A percentile compares a stretch with the other conserved stretches of the same genome.
Conservation (phyloP, 1,140 invertebrate species). For the Ceratina australensis region DNA sequence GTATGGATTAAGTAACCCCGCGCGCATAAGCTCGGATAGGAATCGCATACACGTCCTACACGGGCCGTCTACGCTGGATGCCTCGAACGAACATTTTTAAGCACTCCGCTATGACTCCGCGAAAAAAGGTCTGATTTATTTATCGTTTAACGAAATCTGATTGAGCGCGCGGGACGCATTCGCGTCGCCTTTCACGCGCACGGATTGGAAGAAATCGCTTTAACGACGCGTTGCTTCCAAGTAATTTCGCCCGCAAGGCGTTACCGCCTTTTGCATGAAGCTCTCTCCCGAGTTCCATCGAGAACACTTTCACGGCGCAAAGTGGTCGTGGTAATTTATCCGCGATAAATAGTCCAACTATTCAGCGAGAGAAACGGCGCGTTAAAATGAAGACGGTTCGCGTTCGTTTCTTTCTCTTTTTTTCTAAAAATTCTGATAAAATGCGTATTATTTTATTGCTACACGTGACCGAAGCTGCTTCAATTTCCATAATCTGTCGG, state of each 20-base stretch:
- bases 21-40: slow-evolving; percentile 42
- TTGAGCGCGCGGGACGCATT: slow-evolving; percentile 3
- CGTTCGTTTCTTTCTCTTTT: too few relatives aligned
- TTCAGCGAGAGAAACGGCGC: background rate
- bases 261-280: background rate
- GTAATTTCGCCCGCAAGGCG: background rate
- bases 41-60: slow-evolving; percentile 40
- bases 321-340: background rate
- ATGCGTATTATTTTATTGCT: too few relatives aligned
- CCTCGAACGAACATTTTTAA: slow-evolving; percentile 37
- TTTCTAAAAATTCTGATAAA: too few relatives aligned
- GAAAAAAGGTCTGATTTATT: slow-evolving; percentile 37
- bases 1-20: slow-evolving; percentile 65
- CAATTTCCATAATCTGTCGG: too few relatives aligned
- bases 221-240: background rate
- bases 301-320: background rate
- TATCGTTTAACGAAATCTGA: slow-evolving; percentile 40
- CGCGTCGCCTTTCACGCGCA: background rate
- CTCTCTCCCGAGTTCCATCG: background rate
- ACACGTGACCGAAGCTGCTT: too few relatives aligned
- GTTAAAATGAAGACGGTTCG: background rate
- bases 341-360: background rate
- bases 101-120: background rate
- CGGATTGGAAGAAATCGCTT: slow-evolving; percentile 9
- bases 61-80: slow-evolving; percentile 10